These are phyloP conservation scores for Glyptemys insculpta DNA, from an alignment of 2,797 vertebrate genomes.

Conservation along the genomic window DNA sequence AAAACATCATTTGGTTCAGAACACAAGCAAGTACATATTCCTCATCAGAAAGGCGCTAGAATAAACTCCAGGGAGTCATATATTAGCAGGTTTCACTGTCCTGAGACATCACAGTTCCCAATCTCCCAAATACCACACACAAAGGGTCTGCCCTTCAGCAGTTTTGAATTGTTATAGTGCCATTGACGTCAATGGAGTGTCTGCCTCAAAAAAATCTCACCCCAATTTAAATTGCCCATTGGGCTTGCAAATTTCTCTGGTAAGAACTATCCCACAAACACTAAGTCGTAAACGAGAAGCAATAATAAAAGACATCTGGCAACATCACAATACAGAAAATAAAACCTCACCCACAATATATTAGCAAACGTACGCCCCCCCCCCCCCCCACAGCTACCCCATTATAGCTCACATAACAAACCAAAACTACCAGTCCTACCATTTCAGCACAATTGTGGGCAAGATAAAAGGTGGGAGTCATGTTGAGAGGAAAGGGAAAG, in stretches of 20 bases:
- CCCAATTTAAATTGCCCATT: background rate
- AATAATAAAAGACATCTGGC: background rate
- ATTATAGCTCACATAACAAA: background rate
- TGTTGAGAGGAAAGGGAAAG: background rate
- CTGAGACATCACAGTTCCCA: background rate
- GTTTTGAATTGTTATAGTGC: background rate
- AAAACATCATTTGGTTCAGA: background rate
- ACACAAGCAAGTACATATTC: background rate
- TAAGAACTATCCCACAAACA: background rate
- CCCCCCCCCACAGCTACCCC: too few relatives aligned
- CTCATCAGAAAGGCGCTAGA: background rate
- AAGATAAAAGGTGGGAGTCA: background rate
- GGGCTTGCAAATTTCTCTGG: background rate
- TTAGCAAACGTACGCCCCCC: background rate
- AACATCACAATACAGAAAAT: background rate
- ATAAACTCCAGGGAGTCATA: background rate
- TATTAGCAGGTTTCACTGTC: background rate
- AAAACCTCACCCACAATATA: background rate
- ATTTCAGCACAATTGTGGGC: background rate
- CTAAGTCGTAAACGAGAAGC: background rate
- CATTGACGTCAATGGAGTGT: background rate
- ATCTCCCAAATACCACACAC: background rate
- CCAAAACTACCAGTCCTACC: background rate
- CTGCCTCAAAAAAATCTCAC: background rate
- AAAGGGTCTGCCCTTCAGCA: background rate